phyloP scores from a whole-genome alignment of 2,797 vertebrate species.

The Kryptolebias ocellatus region DNA sequence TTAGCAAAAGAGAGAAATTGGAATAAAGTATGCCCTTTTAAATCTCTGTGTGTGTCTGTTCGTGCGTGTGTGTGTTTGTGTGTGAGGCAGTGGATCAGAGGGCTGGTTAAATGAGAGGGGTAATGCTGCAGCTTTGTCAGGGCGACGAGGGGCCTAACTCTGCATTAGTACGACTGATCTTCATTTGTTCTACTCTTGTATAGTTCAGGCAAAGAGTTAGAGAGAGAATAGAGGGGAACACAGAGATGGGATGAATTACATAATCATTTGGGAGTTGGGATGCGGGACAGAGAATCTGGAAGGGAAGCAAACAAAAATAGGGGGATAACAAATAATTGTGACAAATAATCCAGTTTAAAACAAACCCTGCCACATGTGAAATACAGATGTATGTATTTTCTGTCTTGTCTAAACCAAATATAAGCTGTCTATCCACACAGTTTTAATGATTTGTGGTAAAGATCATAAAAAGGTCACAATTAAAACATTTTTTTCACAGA shows the following conservation, averaged over 20 bases:
- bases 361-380: not conserved
- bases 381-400: not conserved
- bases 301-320: slow-evolving; percentile 6
- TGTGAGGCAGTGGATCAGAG: slow-evolving; percentile 54
- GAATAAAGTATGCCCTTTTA: slow-evolving; percentile 55
- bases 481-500: no score
- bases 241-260: slow-evolving; percentile 48
- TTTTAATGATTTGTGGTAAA: not conserved
- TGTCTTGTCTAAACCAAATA: no score
- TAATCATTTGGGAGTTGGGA: slow-evolving; percentile 44
- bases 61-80: slow-evolving; percentile 21
- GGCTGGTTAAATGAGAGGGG: slow-evolving; percentile 63
- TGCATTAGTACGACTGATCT: slow-evolving; percentile 71
- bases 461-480: no score
- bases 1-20: slow-evolving; percentile 33
- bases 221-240: slow-evolving; percentile 16
- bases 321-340: slow-evolving; percentile 11
- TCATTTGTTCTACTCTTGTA: slow-evolving; percentile 71
- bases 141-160: slow-evolving; percentile 67
- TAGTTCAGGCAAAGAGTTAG: slow-evolving; percentile 26
- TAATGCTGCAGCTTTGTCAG: slow-evolving; percentile 69
- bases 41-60: slow-evolving; percentile 17
- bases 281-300: slow-evolving; percentile 30
- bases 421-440: not conserved
- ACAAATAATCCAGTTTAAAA: not conserved